phyloP scores from a whole-genome alignment of 2,797 vertebrate genomes.

The Morus bassanus region DNA sequence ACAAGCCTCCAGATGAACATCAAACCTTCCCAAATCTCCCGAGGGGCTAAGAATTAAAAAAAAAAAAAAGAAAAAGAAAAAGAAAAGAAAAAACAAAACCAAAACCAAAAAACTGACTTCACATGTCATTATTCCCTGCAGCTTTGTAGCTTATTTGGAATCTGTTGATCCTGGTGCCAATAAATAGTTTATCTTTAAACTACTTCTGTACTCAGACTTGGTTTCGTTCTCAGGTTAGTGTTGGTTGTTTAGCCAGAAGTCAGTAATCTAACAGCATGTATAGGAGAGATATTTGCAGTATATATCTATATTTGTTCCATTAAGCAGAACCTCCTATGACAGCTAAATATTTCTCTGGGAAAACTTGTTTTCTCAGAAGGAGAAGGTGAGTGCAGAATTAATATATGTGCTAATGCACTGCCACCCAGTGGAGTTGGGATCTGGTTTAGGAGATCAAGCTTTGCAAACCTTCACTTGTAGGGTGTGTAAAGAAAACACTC shows the following conservation, averaged over 20 bases:
- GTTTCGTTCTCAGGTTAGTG: background rate
- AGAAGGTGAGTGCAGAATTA: background rate
- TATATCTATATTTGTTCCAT: background rate
- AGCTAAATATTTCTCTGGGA: background rate
- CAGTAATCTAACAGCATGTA: background rate
- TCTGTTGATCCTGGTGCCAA: slow-evolving; percentile 65
- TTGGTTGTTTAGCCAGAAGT: background rate
- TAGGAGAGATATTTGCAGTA: background rate
- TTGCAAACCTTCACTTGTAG: background rate
- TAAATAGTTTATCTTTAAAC: slow-evolving; percentile 53
- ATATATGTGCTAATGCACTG: slow-evolving; percentile 17
- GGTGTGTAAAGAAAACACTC: background rate
- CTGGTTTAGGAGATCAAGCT: background rate
- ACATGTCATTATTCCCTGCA: slow-evolving; percentile 36
- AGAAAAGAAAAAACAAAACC: no score
- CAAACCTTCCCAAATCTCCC: slow-evolving; percentile 53
- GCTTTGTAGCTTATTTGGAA: slow-evolving; percentile 66
- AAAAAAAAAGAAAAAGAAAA: background rate
- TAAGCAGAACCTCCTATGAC: background rate
- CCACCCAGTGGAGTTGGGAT: background rate
- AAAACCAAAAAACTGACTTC: background rate
- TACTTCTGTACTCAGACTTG: background rate
- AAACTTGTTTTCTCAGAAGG: background rate
- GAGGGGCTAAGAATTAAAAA: slow-evolving; percentile 33
- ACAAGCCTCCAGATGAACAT: slow-evolving; percentile 57